phyloP scores from a whole-genome alignment of 2,888 invertebrate genomes.

The Lasioglossum lativentre region DNA sequence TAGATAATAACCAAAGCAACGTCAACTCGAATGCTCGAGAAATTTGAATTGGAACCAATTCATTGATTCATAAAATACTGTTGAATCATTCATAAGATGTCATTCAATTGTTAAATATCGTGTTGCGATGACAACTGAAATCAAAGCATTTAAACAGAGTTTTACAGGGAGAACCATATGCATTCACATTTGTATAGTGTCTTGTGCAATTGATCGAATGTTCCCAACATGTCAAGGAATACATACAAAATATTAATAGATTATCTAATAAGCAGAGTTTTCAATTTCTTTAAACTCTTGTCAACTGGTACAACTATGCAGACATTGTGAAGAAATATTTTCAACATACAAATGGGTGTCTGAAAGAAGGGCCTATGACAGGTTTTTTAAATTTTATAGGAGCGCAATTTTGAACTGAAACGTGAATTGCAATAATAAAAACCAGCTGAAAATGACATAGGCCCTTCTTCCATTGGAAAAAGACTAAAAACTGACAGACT shows the following conservation, averaged over 20 bases:
- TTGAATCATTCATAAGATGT: not conserved
- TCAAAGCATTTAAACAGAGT: not conserved
- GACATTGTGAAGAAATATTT: not conserved
- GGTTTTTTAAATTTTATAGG: too few relatives aligned
- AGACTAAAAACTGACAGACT: too few relatives aligned
- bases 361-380: too few relatives aligned
- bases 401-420: too few relatives aligned
- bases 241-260: not conserved
- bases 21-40: not conserved
- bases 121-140: not conserved
- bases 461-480: too few relatives aligned
- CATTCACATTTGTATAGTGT: not conserved
- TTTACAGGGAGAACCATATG: not conserved
- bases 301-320: not conserved
- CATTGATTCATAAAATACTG: not conserved
- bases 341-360: not conserved
- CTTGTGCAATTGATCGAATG: not conserved
- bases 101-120: not conserved
- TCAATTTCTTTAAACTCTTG: not conserved
- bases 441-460: too few relatives aligned
- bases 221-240: not conserved
- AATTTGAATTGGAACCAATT: not conserved
- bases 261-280: not conserved
- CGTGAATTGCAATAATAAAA: too few relatives aligned
- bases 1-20: not conserved